Evolutionary conservation across 2,113 vertebrate species (phyloP).

Genomic region (Panthera uncia): DNA sequence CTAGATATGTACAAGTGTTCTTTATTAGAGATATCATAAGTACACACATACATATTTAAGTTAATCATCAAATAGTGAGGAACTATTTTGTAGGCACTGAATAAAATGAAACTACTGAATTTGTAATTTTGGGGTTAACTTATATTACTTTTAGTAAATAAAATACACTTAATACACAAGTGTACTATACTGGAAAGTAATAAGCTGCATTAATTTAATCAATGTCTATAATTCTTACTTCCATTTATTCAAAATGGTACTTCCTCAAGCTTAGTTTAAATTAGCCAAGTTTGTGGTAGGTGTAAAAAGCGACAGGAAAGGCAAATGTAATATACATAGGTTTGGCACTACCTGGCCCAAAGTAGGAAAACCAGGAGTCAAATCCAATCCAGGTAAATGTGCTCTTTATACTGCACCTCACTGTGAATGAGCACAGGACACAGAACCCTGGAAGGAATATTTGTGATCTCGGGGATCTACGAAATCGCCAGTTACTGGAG

Average conservation of each 20-base stretch:
- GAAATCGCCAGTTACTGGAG: background rate
- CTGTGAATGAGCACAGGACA: background rate
- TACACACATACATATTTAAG: background rate
- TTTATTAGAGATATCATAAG: slow-evolving; percentile 10
- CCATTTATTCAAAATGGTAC: background rate
- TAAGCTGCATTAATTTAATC: background rate
- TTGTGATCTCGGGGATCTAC: background rate
- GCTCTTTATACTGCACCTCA: background rate
- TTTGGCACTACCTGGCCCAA: background rate
- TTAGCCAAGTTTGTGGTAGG: background rate
- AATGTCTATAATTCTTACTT: background rate
- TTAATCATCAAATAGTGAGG: background rate
- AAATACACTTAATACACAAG: background rate
- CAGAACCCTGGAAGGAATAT: background rate
- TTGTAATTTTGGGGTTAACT: background rate
- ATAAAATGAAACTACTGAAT: background rate
- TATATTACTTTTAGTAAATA: background rate
- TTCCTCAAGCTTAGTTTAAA: background rate
- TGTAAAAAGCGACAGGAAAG: background rate
- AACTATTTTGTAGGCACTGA: background rate
- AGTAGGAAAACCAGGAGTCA: background rate
- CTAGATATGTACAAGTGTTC: background rate
- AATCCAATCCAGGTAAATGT: background rate
- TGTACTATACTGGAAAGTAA: background rate
- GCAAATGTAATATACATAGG: background rate